Conservation (phyloP, 2,113 vertebrate species). For the Bubo blakistoni region DNA sequence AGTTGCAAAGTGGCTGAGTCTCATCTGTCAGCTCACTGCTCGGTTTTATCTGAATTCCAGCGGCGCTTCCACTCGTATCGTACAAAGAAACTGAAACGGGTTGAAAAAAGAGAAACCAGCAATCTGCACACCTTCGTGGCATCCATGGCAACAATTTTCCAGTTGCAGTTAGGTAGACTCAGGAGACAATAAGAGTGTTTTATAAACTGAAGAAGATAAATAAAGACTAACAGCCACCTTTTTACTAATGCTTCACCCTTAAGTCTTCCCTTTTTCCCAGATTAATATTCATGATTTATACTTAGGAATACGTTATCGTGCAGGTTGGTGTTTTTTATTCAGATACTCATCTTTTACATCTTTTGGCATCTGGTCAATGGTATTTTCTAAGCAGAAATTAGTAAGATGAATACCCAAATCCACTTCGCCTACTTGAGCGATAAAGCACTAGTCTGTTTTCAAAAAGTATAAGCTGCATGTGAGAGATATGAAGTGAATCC, state of each 20-base stretch:
- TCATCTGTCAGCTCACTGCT: neutral
- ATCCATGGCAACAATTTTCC: slow-evolving; percentile 9
- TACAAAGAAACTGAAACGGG: neutral
- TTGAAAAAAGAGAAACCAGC: neutral
- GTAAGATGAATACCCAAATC: neutral
- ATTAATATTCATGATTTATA: neutral
- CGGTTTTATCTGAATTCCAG: neutral
- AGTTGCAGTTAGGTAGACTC: neutral
- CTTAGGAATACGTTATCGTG: neutral
- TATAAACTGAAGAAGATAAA: neutral
- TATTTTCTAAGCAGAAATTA: neutral
- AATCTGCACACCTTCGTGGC: neutral
- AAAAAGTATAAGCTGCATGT: neutral
- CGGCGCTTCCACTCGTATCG: rapidly evolving
- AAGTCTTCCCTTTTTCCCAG: neutral
- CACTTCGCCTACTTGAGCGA: neutral
- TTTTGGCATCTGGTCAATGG: neutral
- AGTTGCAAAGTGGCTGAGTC: neutral
- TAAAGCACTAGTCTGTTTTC: too few relatives aligned
- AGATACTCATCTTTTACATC: neutral
- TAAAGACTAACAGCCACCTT: neutral
- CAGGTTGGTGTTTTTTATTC: neutral
- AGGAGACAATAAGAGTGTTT: neutral
- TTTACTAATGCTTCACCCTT: neutral
- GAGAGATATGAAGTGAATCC: neutral